Base-by-base conservation (phyloP, 2,888 invertebrate genomes). In the Cheilosia grossa region DNA sequence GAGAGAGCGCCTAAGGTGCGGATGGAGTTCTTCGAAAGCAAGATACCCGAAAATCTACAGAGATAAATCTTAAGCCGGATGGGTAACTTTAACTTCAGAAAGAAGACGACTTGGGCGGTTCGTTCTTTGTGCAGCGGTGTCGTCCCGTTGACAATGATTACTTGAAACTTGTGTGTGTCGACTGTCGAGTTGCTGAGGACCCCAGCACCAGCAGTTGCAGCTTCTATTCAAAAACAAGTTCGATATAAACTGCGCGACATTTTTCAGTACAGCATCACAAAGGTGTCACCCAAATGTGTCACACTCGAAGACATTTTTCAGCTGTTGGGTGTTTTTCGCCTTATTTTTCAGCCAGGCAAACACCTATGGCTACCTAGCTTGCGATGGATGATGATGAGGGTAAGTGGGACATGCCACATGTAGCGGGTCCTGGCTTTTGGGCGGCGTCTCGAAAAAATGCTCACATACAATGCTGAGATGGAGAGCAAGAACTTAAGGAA, bases 21-120 rank as follows among this genome's bases (percentile, higher is more conserved):
- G 49, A 59, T n/a, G n/a, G 42, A 64, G 49, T 49, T 81, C 42
- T 5, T 27, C 47, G 47, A 72, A 59, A 51, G 67, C 37, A 67
- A 66, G 80, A 75, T 61, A 81, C 75, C 79, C 64, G 51, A 77
- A 81, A 85, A 75, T 72, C 85, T 61, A 49, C 6, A 77, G 72
- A 77, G 75, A 85, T 85, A 81, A 85, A 85, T 85, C 85, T 85
- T 81, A 61, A 61, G 64, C 63, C 61, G 75, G 67, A 70, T 80
- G 75, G 75, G 54, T 85, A 67, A 75, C 72, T 75, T 17, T 56
- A 51, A 63, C 59, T 58, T 27, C 4, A 7, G 13, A 47, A 19
- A 19, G 47, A 47, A 9, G 27, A 27, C 17, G 59, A 30, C 19
- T 33, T 64, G 24, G 24, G 21, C 59, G 70, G 70, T 30, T 44